Base-by-base conservation (phyloP, 2,113 vertebrate species). In the Heloderma charlesbogerti region DNA sequence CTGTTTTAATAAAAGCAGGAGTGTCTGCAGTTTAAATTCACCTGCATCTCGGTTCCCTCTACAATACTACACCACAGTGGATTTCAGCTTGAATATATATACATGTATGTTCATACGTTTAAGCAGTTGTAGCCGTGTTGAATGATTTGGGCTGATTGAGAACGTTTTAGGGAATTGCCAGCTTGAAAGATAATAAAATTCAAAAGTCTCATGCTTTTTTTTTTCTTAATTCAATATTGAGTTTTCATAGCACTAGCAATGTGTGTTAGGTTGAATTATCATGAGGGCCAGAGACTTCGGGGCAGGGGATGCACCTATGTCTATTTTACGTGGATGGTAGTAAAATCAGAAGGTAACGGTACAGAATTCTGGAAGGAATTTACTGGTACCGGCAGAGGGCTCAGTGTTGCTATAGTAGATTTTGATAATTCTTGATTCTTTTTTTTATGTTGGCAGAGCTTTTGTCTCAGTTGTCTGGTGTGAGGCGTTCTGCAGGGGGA, bases 391-490 rank as follows among this genome's bases (percentile, higher is more conserved):
- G 45, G 6, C 20, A 31, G 10, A 16, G 66, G 9, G 16, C 29
- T n/a, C 31, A 31, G 34, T 37, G 48, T 67, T 75, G 37, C 84
- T n/a, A 29, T 25, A 22, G 9, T 45, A 18, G 27, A 57, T 74
- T 83, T 74, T 31, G 9, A 4, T 75, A 34, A n/a, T 20, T 27
- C 71, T 18, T 8, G 9, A 22, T 12, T 71, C 0, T 54, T 66
- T 43, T 5, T 95, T 95, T 96, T 45, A 96, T 27, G 89, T 94
- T 93, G 96, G 95, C 98, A 99, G 99, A 99, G 97, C 97, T 99
- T 96, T 97, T 99, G 95, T 99, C 99, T 95, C 99, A 99, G 97
- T 98, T 99, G 89, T 99, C 99, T 80, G 99, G 99, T 8, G 99
- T 99, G 95, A 98, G 99, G 72, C 99, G 99, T 94, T 99, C 99